A percentile compares a stretch with the other conserved stretches of the same genome.
Conservation (phyloP, 2,113 vertebrate species). For the Puma concolor region DNA sequence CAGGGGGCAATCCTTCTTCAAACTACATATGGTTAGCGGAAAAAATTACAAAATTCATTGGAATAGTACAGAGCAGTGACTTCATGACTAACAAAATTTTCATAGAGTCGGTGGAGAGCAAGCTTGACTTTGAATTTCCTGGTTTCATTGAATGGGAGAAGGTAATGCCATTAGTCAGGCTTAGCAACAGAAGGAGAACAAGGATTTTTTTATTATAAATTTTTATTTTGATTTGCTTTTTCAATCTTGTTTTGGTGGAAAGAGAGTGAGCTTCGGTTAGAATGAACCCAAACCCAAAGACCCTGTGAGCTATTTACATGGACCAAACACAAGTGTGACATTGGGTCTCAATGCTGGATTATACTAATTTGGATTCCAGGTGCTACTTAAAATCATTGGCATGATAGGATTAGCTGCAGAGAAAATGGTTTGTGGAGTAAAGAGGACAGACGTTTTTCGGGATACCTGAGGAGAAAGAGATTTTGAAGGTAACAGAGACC, state of each 20-base stretch:
- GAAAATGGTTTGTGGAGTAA: neutral
- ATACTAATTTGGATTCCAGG: neutral
- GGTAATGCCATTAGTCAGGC: neutral
- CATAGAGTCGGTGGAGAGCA: neutral
- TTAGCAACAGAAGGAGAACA: neutral
- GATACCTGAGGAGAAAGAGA: neutral
- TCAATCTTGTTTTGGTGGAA: neutral
- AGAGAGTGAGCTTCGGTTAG: neutral
- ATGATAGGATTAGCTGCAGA: neutral
- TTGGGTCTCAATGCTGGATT: neutral
- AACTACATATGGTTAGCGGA: neutral
- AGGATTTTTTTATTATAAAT: neutral
- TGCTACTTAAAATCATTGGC: neutral
- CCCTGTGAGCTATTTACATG: neutral
- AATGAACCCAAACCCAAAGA: neutral
- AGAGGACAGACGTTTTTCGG: neutral
- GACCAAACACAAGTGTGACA: neutral
- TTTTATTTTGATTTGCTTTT: neutral
- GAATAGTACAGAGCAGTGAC: neutral
- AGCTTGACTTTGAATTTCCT: neutral
- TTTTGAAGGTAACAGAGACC: neutral
- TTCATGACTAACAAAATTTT: neutral
- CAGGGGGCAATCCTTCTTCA: neutral
- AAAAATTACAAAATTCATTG: neutral
- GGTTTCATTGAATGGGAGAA: neutral